Percentiles rank a stretch among this genome's conserved stretches.
phyloP scores from a whole-genome alignment of 2,113 vertebrate genomes.

The Alexandromys fortis region DNA sequence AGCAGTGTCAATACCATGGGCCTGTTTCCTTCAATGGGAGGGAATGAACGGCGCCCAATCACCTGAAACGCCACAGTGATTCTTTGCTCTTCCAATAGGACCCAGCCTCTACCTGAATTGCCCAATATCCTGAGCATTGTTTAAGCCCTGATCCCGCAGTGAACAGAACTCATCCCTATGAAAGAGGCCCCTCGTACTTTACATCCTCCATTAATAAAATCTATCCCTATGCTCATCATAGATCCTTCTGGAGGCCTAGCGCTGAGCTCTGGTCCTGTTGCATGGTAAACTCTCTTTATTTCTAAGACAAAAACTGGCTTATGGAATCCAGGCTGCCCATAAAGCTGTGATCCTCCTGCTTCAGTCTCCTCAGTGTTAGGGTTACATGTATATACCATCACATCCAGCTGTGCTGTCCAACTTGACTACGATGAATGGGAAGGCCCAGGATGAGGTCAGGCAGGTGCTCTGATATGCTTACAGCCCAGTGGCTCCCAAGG shows the following conservation, averaged over 20 bases:
- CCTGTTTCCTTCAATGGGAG: background rate
- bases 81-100: background rate
- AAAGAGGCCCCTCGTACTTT: background rate
- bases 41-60: background rate
- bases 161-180: background rate
- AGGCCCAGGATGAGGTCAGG: background rate
- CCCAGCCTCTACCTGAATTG: background rate
- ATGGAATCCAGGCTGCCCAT: background rate
- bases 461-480: accelerated
- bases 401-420: background rate
- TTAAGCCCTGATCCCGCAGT: background rate
- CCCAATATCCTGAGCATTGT: background rate
- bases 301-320: background rate
- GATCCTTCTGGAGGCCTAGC: background rate
- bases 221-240: background rate
- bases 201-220: background rate
- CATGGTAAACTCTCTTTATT: background rate
- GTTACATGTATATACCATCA: background rate
- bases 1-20: background rate
- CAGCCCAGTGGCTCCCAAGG: background rate
- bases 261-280: background rate
- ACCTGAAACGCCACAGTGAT: background rate
- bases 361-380: background rate
- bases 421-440: background rate
- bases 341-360: background rate